Conservation (phyloP, 1,140 invertebrate genomes). For the Microplitis mediator region DNA sequence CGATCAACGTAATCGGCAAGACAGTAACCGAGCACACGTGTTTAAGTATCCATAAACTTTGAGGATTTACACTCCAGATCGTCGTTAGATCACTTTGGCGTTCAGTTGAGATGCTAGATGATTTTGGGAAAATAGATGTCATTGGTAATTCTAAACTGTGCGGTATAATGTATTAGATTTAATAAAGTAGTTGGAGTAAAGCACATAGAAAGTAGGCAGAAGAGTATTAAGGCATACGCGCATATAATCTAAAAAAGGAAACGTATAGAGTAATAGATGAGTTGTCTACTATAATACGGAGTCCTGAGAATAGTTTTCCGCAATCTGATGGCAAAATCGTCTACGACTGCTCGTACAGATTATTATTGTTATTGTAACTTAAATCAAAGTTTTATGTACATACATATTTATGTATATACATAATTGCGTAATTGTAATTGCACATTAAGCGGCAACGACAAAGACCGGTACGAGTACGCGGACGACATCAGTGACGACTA, state of each 20-base stretch:
- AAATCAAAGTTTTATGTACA: neutral
- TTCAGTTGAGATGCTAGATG: neutral
- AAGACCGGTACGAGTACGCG: neutral
- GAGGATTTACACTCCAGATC: neutral
- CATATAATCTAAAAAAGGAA: neutral
- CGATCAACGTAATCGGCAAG: neutral
- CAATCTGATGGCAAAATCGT: constrained; percentile 12
- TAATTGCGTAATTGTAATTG: constrained; percentile 21
- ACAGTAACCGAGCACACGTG: neutral
- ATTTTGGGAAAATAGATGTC: too few relatives aligned
- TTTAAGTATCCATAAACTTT: constrained; percentile 1
- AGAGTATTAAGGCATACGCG: neutral
- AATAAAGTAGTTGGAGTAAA: too few relatives aligned
- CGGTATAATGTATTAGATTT: too few relatives aligned
- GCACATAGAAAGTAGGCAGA: too few relatives aligned
- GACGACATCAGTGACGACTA: too few relatives aligned
- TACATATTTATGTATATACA: neutral
- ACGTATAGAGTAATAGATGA: neutral
- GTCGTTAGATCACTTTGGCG: too few relatives aligned
- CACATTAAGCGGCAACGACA: neutral
- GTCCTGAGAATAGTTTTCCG: neutral
- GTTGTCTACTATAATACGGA: neutral
- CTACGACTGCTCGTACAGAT: neutral
- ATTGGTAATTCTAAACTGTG: too few relatives aligned
- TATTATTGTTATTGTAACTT: neutral